Conservation (phyloP, 1,140 invertebrate species). For the Oppia nitens region DNA sequence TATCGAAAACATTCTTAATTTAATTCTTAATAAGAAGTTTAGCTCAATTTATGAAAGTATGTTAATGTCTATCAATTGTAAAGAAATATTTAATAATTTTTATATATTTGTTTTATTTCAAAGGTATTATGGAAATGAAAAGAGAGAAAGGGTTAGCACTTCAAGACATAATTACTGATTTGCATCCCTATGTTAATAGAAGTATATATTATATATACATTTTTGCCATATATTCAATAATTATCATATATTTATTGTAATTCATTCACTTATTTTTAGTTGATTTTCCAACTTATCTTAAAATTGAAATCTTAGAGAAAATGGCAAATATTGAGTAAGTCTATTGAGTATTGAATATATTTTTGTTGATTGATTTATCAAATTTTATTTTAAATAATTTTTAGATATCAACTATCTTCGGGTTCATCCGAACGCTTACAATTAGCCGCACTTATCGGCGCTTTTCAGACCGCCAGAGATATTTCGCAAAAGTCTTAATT, state of each 20-base stretch:
- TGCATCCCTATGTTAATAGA: conserved; percentile 66
- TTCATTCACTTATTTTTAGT: conserved; percentile 41
- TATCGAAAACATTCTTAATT: conserved; percentile 72
- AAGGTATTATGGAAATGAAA: conserved; percentile 69
- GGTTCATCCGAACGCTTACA: conserved; percentile 76
- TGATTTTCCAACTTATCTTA: conserved; percentile 53
- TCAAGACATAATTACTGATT: conserved; percentile 71
- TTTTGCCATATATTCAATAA: conserved; percentile 8
- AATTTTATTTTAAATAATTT: conserved; percentile 26
- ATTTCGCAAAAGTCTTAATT: too few relatives aligned
- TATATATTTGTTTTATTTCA: too few relatives aligned
- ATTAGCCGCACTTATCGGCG: conserved; percentile 62
- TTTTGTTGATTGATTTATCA: neutral
- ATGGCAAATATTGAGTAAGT: conserved; percentile 61
- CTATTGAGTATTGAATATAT: neutral
- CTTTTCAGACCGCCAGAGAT: conserved; percentile 27
- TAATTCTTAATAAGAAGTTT: conserved; percentile 73
- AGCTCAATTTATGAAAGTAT: conserved; percentile 64
- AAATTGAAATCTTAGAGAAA: conserved; percentile 55
- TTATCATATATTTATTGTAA: conserved; percentile 7
- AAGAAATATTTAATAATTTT: too few relatives aligned
- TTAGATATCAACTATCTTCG: conserved; percentile 73
- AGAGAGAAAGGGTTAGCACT: conserved; percentile 69
- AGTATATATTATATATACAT: conserved; percentile 39
- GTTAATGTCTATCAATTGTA: too few relatives aligned